phyloP scores from a whole-genome alignment of 2,797 vertebrate species.

The Pantherophis vulpinus region DNA sequence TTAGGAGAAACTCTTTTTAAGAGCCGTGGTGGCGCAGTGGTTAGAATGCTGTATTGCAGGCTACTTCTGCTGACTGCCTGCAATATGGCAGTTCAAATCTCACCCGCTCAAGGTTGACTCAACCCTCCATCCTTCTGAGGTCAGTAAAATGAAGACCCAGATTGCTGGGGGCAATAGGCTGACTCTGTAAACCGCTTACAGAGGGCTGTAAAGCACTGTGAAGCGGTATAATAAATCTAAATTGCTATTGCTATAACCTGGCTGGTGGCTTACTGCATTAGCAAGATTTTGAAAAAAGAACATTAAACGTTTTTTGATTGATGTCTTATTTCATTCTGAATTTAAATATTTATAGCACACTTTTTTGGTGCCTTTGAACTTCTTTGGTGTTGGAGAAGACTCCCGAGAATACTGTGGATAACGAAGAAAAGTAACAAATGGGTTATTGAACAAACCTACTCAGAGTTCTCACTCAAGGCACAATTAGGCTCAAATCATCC shows the following conservation, averaged over 20 bases:
- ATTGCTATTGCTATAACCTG: too few relatives aligned
- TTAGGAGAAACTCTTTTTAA: neutral
- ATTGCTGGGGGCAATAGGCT: too few relatives aligned
- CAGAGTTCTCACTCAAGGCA: neutral
- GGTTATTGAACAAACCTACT: neutral
- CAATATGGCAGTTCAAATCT: too few relatives aligned
- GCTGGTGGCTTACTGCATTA: neutral
- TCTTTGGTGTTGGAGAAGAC: neutral
- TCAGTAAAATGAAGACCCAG: too few relatives aligned
- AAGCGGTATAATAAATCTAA: too few relatives aligned
- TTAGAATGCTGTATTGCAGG: too few relatives aligned
- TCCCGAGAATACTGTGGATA: neutral
- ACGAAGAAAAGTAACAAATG: neutral
- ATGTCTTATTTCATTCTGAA: neutral
- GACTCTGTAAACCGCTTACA: too few relatives aligned
- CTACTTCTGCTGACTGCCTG: too few relatives aligned
- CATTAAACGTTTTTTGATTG: neutral
- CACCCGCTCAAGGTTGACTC: too few relatives aligned
- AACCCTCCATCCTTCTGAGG: too few relatives aligned
- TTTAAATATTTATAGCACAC: neutral
- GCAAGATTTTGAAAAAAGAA: neutral
- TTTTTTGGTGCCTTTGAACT: neutral
- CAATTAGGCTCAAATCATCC: neutral
- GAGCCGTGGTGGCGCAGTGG: neutral
- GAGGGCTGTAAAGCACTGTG: too few relatives aligned